Evolutionary conservation across 2,113 vertebrate genomes (phyloP).

Genomic region (Cebus imitator): DNA sequence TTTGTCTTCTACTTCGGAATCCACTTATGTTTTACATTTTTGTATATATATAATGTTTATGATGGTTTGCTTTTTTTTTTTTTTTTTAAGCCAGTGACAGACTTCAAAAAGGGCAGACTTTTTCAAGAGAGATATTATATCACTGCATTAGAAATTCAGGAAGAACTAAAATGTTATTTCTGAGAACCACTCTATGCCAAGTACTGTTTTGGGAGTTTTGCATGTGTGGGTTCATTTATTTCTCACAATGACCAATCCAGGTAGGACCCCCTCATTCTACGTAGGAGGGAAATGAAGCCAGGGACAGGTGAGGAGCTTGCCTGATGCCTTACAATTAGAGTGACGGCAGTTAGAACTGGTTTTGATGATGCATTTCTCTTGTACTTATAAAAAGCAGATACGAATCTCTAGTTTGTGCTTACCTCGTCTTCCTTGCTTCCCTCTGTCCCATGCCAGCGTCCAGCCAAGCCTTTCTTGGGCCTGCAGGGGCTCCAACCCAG

Average conservation of each 20-base stretch:
- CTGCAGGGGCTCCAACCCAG: neutral
- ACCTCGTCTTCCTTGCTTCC: rapidly evolving
- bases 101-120: neutral
- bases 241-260: rapidly evolving
- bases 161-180: too few relatives aligned
- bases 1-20: neutral
- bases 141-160: neutral
- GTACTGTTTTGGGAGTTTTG: rapidly evolving
- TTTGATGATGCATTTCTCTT: neutral
- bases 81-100: neutral
- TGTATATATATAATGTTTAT: neutral
- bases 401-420: neutral
- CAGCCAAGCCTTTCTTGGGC: rapidly evolving
- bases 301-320: neutral
- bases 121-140: neutral
- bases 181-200: rapidly evolving
- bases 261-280: rapidly evolving
- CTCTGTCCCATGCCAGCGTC: rapidly evolving
- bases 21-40: neutral
- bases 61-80: neutral
- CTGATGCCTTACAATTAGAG: rapidly evolving
- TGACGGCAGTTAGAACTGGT: rapidly evolving
- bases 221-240: rapidly evolving
- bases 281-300: neutral
- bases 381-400: neutral